Percentiles rank a stretch among this genome's conserved stretches.
Conservation (phyloP, 2,888 invertebrate genomes). For the Drosophila hamatofila region DNA sequence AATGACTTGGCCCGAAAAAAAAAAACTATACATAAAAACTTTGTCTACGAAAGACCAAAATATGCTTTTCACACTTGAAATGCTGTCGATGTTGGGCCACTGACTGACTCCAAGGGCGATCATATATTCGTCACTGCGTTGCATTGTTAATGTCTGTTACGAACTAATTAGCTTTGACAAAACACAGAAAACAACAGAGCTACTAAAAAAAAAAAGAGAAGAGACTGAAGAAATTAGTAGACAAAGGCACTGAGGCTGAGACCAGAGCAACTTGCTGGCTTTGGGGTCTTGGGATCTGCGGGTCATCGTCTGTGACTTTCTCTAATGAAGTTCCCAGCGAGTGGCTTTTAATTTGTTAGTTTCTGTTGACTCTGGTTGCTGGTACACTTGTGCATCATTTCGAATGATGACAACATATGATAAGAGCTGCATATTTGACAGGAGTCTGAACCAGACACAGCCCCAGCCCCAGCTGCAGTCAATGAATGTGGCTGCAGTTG, state of each 20-base stretch:
- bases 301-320: slow-evolving; percentile 72
- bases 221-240: slow-evolving; percentile 63
- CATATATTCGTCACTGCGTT: slow-evolving; percentile 73
- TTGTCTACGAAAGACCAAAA: slow-evolving; percentile 35
- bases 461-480: not conserved
- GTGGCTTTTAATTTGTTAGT: slow-evolving; percentile 66
- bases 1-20: slow-evolving; percentile 65
- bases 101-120: slow-evolving; percentile 33
- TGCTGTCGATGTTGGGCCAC: slow-evolving; percentile 30
- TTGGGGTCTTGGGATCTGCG: slow-evolving; percentile 41
- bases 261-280: no score
- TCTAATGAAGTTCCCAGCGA: slow-evolving; percentile 78
- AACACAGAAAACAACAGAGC: slow-evolving; percentile 68
- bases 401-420: slow-evolving; percentile 69
- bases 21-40: not conserved
- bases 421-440: slow-evolving; percentile 63
- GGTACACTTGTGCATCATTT: slow-evolving; percentile 62
- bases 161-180: slow-evolving; percentile 84
- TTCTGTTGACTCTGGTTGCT: slow-evolving; percentile 29
- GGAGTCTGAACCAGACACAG: no score
- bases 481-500: slow-evolving; percentile 59
- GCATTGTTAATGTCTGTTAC: slow-evolving; percentile 73
- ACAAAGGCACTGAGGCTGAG: slow-evolving; percentile 22
- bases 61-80: slow-evolving; percentile 74
- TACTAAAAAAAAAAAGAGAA: slow-evolving; percentile 48